Percentiles rank a stretch among this genome's conserved stretches.
These are phyloP conservation scores for Rugalucina vietnamica DNA, from an alignment of 2,888 invertebrate species.

Conservation along the genomic window DNA sequence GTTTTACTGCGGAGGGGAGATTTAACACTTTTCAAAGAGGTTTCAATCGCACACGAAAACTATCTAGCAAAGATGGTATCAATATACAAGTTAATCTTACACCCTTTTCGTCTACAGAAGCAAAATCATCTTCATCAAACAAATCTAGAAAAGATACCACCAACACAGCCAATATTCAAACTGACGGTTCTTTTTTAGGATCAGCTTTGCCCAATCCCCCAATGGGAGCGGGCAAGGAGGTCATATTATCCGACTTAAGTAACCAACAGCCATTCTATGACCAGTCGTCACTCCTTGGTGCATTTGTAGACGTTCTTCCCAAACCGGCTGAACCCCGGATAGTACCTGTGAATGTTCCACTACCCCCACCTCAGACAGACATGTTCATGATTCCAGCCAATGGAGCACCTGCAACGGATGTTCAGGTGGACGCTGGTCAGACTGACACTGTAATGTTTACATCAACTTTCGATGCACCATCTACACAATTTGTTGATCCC, in stretches of 20 bases:
- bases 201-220: constrained; percentile 21
- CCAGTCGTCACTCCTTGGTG: neutral
- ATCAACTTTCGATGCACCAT: neutral
- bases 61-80: neutral
- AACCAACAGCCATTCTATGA: neutral
- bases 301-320: neutral
- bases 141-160: neutral
- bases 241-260: neutral
- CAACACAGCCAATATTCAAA: constrained; percentile 18
- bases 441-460: neutral
- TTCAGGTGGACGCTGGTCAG: neutral
- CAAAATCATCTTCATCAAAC: neutral
- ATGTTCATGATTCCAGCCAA: neutral
- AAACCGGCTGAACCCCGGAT: neutral
- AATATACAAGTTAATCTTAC: neutral
- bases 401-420: neutral
- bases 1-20: neutral
- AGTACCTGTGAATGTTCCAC: neutral
- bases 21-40: neutral
- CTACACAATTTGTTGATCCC: neutral
- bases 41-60: neutral
- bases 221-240: neutral
- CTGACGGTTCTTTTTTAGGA: constrained; percentile 50
- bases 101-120: neutral
- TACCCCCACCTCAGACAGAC: neutral